phyloP scores from a whole-genome alignment of 1,140 invertebrate genomes.

The Drosophila sechellia region DNA sequence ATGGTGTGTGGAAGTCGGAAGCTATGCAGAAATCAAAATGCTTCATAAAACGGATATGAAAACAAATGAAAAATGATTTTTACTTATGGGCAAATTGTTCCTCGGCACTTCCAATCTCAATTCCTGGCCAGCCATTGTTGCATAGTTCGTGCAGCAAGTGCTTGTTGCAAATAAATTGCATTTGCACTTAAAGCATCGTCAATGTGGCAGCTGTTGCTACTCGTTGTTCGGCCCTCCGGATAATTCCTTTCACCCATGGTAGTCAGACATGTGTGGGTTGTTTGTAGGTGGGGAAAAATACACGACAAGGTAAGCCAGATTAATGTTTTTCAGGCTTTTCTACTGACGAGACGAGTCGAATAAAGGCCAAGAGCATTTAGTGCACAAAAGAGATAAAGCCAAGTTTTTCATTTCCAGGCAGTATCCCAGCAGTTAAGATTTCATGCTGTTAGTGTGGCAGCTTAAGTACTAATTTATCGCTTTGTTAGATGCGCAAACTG shows the following conservation, averaged over 20 bases:
- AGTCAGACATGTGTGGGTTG: conserved; percentile 12
- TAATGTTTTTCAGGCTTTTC: conserved; percentile 34
- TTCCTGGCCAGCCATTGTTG: conserved; percentile 7
- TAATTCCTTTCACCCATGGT: conserved; percentile 10
- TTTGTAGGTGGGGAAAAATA: conserved; percentile 17
- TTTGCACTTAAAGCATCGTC: conserved; percentile 54
- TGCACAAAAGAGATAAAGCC: conserved; percentile 6
- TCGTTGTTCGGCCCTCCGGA: conserved; percentile 3
- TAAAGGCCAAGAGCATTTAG: conserved; percentile 22
- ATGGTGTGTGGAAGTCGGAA: conserved; percentile 5
- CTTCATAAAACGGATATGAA: conserved; percentile 77
- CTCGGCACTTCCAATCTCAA: conserved; percentile 12
- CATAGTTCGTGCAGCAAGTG: conserved; percentile 37
- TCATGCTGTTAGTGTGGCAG: neutral
- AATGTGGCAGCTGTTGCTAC: conserved; percentile 46
- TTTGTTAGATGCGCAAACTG: neutral
- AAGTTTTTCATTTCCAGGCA: too few species aligned
- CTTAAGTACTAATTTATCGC: conserved; percentile 15
- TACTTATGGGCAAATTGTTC: conserved; percentile 71
- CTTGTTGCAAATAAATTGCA: conserved; percentile 66
- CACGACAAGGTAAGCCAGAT: conserved; percentile 34
- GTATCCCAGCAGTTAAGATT: neutral
- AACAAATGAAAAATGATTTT: conserved; percentile 82
- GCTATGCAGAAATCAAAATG: conserved; percentile 73
- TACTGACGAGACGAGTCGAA: conserved; percentile 10